Base-by-base conservation (phyloP, 2,113 vertebrate genomes). In the Pseudois nayaur region DNA sequence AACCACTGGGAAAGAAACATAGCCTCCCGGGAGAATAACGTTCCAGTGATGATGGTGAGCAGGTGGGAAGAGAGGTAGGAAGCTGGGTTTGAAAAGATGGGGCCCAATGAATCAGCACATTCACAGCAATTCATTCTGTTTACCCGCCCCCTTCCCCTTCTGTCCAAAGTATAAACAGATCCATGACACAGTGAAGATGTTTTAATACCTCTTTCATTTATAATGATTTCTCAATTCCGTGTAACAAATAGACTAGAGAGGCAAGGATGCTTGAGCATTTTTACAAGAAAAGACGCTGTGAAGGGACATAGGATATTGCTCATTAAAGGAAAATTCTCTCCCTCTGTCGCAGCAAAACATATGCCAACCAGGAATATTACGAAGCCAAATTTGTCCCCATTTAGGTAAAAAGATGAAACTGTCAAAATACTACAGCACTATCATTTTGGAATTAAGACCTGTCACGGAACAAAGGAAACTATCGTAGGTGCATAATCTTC, bases 211-310 rank as follows among this genome's bases (percentile, higher is more conserved):
- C 64, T 92, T 95, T 82, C 60, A 89, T 36, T 87, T 97, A 45
- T 59, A 94, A 95, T 82, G 54, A 94, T 59, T 95, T 89, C 89
- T 90, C 36, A 52, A 64, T 81, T 79, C 29, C 36, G 3, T 33
- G 87, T 78, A 43, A 62, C 90, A 91, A 88, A 93, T 89, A 95
- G 60, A 92, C 55, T 67, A 96, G 40, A 89, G 55, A 92, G 43
- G 57, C 60, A 62, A 89, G 52, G 50, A 90, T 48, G 27, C 67
- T 29, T 27, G 17, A 88, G 60, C 81, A 94, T 97, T 94, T 96
- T 97, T 74, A 95, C 88, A 96, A 90, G 96, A 87, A 97, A 96
- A 98, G 96, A 98, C 25, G 25, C 91, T 95, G 67, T 86, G 96
- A 97, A 97, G 91, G n/a, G 94, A 81, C 93, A 89, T 85, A 40